Evolutionary conservation across 2,113 vertebrate species (phyloP).

Genomic region (Campylomormyrus numenius): DNA sequence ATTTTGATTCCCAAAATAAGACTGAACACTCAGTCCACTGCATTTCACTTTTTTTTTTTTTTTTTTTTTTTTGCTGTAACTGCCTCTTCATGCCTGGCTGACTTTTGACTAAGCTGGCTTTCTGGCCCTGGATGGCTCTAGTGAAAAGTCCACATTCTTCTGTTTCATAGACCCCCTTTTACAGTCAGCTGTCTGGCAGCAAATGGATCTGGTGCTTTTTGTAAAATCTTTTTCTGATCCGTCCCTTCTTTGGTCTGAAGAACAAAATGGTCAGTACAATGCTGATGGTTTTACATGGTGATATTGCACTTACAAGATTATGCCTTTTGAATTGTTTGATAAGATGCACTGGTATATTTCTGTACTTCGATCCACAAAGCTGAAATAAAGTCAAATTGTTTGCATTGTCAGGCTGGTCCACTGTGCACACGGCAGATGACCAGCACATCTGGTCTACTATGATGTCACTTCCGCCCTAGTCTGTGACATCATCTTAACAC

Average conservation of each 20-base stretch:
- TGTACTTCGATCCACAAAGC: not conserved
- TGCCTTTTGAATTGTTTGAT: not conserved
- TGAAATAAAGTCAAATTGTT: not conserved
- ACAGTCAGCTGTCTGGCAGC: not conserved
- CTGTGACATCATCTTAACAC: not conserved
- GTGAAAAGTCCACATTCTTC: not conserved
- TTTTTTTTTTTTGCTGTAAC: not conserved
- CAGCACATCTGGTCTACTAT: not conserved
- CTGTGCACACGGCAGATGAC: not conserved
- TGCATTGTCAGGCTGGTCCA: not conserved
- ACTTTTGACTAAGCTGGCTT: not conserved
- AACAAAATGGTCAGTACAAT: not conserved
- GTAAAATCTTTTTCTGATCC: not conserved
- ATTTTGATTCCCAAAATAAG: not conserved
- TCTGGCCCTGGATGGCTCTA: not conserved
- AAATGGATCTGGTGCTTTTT: not conserved
- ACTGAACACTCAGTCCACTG: not conserved
- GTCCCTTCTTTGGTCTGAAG: not conserved
- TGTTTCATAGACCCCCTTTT: not conserved
- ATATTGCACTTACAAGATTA: not conserved
- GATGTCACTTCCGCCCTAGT: not conserved
- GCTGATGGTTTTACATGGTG: not conserved
- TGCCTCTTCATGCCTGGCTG: not conserved
- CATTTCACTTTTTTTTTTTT: not conserved
- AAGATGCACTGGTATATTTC: not conserved